These are phyloP conservation scores for Struthidea cinerea DNA, from an alignment of 2,113 vertebrate genomes.

Conservation along the genomic window DNA sequence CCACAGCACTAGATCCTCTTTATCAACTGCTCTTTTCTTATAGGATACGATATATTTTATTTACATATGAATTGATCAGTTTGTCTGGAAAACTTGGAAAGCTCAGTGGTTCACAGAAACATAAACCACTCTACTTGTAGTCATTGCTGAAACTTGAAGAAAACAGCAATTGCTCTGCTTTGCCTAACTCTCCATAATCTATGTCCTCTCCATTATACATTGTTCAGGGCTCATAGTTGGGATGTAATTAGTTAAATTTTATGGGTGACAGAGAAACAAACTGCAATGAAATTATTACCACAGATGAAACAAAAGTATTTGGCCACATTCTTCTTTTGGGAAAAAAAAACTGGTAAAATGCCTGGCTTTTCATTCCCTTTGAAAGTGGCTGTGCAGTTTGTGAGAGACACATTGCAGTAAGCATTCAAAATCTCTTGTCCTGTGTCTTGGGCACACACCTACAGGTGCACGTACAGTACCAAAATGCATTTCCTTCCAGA, in stretches of 20 bases:
- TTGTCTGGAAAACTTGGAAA: conserved; percentile 17
- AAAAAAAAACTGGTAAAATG: neutral
- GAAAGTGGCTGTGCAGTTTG: neutral
- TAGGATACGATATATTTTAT: conserved; percentile 64
- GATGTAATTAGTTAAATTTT: neutral
- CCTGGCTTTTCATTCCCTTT: neutral
- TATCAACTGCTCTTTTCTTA: conserved; percentile 74
- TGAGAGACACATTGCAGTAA: neutral
- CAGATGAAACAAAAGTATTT: neutral
- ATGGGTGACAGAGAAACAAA: neutral
- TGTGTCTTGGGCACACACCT: neutral
- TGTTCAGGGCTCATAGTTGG: neutral
- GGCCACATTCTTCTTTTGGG: neutral
- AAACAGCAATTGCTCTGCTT: neutral
- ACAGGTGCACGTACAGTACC: fast-evolving
- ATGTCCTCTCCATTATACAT: neutral
- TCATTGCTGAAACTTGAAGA: neutral
- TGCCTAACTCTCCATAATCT: neutral
- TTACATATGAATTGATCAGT: conserved; percentile 63
- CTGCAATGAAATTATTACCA: neutral
- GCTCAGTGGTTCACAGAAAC: neutral
- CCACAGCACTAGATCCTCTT: conserved; percentile 50
- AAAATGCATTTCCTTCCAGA: neutral
- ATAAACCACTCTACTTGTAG: neutral
- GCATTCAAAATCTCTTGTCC: neutral